These are phyloP conservation scores for Zeus faber DNA, from an alignment of 2,113 vertebrate species.

Conservation along the genomic window DNA sequence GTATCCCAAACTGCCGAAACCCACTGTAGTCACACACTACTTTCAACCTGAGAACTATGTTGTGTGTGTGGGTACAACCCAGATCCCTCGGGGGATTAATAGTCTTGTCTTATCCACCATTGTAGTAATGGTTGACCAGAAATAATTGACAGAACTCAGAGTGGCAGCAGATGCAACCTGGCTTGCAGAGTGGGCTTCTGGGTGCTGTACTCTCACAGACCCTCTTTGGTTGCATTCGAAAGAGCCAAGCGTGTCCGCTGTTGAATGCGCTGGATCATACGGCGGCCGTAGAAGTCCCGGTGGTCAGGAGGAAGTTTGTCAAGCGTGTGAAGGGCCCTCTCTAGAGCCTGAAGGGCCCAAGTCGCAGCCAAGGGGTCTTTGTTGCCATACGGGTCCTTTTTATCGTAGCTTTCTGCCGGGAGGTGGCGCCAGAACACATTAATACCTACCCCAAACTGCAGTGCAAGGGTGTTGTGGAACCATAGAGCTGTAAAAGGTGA, in stretches of 20 bases:
- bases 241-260: constrained; percentile 64
- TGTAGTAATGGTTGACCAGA: too few relatives aligned
- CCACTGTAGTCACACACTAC: too few relatives aligned
- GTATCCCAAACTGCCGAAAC: too few relatives aligned
- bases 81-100: too few relatives aligned
- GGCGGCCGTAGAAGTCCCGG: constrained; percentile 90
- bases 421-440: constrained; percentile 96
- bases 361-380: constrained; percentile 87
- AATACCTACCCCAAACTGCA: constrained; percentile 90
- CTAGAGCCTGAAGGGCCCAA: constrained; percentile 85
- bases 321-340: constrained; percentile 82
- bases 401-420: constrained; percentile 84
- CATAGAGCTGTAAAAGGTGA: constrained; percentile 94
- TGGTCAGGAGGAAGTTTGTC: constrained; percentile 90
- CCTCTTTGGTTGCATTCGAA: too few relatives aligned
- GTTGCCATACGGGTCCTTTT: constrained; percentile 91
- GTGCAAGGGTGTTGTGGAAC: constrained; percentile 93
- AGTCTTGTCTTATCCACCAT: too few relatives aligned
- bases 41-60: too few relatives aligned
- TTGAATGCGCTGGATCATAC: constrained; percentile 90
- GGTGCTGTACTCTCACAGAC: too few relatives aligned
- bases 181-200: too few relatives aligned
- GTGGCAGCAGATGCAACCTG: too few relatives aligned
- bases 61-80: too few relatives aligned
- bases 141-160: too few relatives aligned